Conservation (phyloP, 2,797 vertebrate genomes). For the Semaprochilodus insignis region DNA sequence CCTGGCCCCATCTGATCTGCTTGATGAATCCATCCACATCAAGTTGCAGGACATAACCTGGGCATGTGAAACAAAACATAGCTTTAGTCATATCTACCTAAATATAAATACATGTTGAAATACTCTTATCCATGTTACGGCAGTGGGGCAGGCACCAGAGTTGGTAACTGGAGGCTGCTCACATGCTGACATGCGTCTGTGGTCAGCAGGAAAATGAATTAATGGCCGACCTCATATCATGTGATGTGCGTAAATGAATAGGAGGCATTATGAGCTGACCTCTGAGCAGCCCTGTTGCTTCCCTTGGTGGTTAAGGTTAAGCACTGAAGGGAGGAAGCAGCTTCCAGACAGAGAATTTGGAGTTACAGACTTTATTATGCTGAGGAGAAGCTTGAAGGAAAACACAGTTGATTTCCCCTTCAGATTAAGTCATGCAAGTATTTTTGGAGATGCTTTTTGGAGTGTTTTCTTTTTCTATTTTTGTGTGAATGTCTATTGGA, state of each 20-base stretch:
- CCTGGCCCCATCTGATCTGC: not conserved
- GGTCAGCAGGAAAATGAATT: constrained; percentile 46
- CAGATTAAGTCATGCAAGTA: no score
- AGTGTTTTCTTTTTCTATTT: not conserved
- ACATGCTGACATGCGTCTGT: constrained; percentile 40
- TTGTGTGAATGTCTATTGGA: no score
- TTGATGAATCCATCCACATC: not conserved
- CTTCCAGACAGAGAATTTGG: not conserved
- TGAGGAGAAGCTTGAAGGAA: no score
- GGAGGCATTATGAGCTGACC: not conserved
- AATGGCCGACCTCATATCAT: constrained; percentile 32
- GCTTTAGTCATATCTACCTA: not conserved
- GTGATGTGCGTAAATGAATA: constrained; percentile 17
- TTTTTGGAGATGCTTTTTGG: not conserved
- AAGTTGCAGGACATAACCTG: not conserved
- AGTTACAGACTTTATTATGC: not conserved
- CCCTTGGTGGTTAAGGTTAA: not conserved
- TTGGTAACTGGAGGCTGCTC: not conserved
- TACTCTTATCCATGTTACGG: not conserved
- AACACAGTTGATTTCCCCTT: not conserved
- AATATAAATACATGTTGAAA: no score
- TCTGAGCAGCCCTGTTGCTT: not conserved
- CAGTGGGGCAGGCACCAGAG: no score
- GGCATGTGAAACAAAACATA: no score
- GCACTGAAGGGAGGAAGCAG: constrained; percentile 17